Evolutionary conservation across 2,888 invertebrate genomes (phyloP), one percentile per base, ranked within the genome.

Genomic region (Choreutis nemorana): DNA sequence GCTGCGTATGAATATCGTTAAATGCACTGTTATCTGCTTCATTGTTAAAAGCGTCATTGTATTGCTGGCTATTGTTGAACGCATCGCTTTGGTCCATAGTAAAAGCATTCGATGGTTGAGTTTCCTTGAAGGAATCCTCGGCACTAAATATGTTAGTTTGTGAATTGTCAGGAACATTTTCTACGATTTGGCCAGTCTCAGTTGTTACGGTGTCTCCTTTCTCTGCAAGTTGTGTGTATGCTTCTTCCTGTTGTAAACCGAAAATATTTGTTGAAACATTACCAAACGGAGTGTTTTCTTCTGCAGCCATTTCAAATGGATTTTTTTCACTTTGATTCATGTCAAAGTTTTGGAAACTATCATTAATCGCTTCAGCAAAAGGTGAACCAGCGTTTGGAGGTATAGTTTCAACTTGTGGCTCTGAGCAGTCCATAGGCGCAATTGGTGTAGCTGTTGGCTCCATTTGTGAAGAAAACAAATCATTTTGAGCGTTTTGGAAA

Each of bases 381-480:
- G 73, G 68, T 20, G 73, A 70, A 3, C 10, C 2, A 6, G 54
- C 47, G 11, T 57, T 55, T n/a, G 53, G 43, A 3, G 44, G 34
- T 1, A 47, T 33, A 2, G 37, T 36, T 12, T 55, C 58, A 9
- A 41, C 35, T 2, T 45, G 45, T 2, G 59, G 52, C 34, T 75
- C 73, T 2, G 72, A 62, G 35, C 64, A 68, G 39, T 75, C 75
- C 66, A 75, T 72, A 2, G 63, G 61, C 3, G 54, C 9, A 23
- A 9, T 26, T 23, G 14, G 4, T 8, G 8, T 9, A 5, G 38
- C 29, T 23, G 31, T 20, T 20, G 26, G 7, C 28, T 33, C 16
- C 30, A 29, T 23, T 26, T 23, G 9, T 16, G 7, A 10, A 3
- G n/a, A 4, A 12, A 26, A 26, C 15, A 14, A n/a, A n/a, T n/a